Base-by-base conservation (phyloP, 1,140 invertebrate species). In the Anthonomus grandis region DNA sequence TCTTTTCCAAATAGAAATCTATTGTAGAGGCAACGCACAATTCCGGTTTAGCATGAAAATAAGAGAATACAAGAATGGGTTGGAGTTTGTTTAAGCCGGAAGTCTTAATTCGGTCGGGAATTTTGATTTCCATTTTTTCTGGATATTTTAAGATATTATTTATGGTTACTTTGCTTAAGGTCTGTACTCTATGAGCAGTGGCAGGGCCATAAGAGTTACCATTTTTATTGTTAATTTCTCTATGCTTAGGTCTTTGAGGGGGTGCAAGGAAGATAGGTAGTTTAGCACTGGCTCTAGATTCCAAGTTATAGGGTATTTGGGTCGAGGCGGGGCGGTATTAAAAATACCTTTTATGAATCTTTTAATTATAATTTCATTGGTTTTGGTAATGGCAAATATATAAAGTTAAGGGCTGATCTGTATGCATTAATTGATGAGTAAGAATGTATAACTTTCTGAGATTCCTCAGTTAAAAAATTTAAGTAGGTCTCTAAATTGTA, bases 41-140 rank as follows among this genome's bases (percentile, higher is more conserved):
- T n/a, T 38, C n/a, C 10, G 48, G 48, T n/a, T 53, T 53, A 3
- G 41, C 38, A 17, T 18, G 41, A 46, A 47, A 53, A 44, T 21
- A 44, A n/a, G 47, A 31, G n/a, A 50, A 50, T 3, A 12, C 13
- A 34, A 50, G 25, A 21, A 37, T 10, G 13, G 47, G 47, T 36
- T 50, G 47, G 15, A 18, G 31, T 22, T 13, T 34, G 13, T 50
- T 50, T n/a, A 23, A 23, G n/a, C 25, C 47, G 2, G 47, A 50
- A 12, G 47, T 50, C 24, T 50, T 50, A n/a, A 50, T 18, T 36
- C 25, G 34, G 34, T 36, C 13, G 18, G 47, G 34, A 8, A 50
- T 36, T 36, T n/a, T 38, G 13, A 50, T 50, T 17, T 36, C 31
- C 18, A 50, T 50, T 38, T 8, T n/a, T n/a, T n/a, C n/a, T n/a